Percentiles rank a stretch among this genome's conserved stretches.
phyloP scores from a whole-genome alignment of 2,113 vertebrate species.

The Solea senegalensis region DNA sequence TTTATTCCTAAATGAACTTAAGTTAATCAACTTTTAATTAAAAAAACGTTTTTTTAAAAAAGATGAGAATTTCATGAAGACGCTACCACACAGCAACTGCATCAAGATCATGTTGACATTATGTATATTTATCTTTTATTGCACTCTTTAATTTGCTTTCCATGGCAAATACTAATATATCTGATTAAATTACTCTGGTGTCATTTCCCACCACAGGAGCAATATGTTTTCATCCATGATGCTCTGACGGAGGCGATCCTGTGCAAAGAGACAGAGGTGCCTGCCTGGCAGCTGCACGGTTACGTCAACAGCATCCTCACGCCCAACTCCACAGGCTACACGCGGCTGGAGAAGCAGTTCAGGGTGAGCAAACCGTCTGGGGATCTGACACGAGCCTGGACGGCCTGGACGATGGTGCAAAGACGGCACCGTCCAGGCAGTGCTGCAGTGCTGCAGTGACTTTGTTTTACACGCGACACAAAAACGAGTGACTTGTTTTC shows the following conservation, averaged over 20 bases:
- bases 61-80: no score
- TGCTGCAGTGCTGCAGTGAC: no score
- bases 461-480: no score
- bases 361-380: conserved; percentile 82
- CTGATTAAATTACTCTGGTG: neutral
- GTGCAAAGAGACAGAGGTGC: conserved; percentile 94
- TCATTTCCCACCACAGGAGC: conserved; percentile 79
- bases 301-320: conserved; percentile 96
- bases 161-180: neutral
- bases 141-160: neutral
- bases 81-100: no score
- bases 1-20: no score
- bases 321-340: conserved; percentile 88
- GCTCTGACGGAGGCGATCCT: conserved; percentile 96
- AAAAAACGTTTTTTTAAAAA: no score
- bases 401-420: no score
- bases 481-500: no score
- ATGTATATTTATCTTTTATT: neutral
- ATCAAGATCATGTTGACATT: no score
- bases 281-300: conserved; percentile 90
- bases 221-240: conserved; percentile 99
- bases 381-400: conserved; percentile 21
- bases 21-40: no score
- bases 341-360: conserved; percentile 95
- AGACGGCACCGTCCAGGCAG: no score